A percentile compares a stretch with the other conserved stretches of the same genome.
phyloP scores from a whole-genome alignment of 2,888 invertebrate species.

The Steinernema carpocapsae region DNA sequence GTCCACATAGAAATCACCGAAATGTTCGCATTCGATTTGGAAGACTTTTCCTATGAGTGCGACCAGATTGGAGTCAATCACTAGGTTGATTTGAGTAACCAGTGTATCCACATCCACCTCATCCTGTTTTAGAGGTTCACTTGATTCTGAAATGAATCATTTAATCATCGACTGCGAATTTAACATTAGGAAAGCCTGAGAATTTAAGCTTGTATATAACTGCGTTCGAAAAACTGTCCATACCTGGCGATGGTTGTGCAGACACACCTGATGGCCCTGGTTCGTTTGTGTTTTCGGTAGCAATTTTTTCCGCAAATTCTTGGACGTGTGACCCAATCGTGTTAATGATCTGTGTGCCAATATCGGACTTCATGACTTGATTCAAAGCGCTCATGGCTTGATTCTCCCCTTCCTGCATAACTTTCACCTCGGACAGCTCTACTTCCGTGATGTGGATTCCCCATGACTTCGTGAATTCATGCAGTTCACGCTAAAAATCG shows the following conservation, averaged over 20 bases:
- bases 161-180: background rate
- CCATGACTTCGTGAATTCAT: constrained; percentile 68
- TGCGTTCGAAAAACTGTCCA: no score
- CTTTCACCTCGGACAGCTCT: constrained; percentile 69
- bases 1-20: constrained; percentile 52
- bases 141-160: no score
- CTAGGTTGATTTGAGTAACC: constrained; percentile 50
- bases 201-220: no score
- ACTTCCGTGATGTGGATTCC: constrained; percentile 70
- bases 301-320: constrained; percentile 35
- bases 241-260: no score
- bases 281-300: constrained; percentile 36
- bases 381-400: constrained; percentile 48
- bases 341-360: constrained; percentile 40
- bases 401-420: constrained; percentile 63
- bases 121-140: constrained; percentile 19
- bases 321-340: constrained; percentile 35
- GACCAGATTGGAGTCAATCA: constrained; percentile 51
- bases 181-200: background rate
- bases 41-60: constrained; percentile 48
- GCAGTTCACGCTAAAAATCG: constrained; percentile 69
- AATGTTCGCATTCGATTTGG: constrained; percentile 45
- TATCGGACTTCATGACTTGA: constrained; percentile 40
- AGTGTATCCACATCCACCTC: constrained; percentile 53
- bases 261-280: constrained; percentile 8